phyloP scores from a whole-genome alignment of 2,888 invertebrate genomes.

The Cinara cedri region DNA sequence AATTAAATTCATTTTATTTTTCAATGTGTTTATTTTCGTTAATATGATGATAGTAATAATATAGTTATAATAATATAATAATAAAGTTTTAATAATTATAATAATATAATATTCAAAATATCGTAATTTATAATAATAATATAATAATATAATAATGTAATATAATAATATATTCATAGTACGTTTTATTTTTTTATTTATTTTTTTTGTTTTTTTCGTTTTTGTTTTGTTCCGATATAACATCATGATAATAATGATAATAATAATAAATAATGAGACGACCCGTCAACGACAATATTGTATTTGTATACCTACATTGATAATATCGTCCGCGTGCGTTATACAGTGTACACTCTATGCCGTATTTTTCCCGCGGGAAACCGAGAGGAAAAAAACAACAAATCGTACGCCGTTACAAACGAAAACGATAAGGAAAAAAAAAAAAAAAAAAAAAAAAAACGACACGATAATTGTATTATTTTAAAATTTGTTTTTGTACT shows the following conservation, averaged over 20 bases:
- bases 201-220: too few relatives aligned
- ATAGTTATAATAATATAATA: constrained; percentile 5
- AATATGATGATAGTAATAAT: constrained; percentile 20
- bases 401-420: constrained; percentile 32
- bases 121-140: constrained; percentile 8
- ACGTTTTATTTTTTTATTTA: constrained; percentile 21
- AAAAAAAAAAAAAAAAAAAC: constrained; percentile 1
- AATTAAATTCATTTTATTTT: constrained; percentile 22
- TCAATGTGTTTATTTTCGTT: constrained; percentile 24
- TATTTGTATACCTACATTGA: too few relatives aligned
- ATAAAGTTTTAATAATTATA: constrained; percentile 27
- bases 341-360: constrained; percentile 41
- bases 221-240: constrained; percentile 24
- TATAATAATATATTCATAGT: constrained; percentile 10
- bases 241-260: background rate
- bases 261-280: constrained; percentile 3
- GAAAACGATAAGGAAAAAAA: background rate
- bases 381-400: constrained; percentile 2
- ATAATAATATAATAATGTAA: constrained; percentile 25
- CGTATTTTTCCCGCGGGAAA: background rate
- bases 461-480: background rate
- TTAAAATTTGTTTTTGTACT: constrained; percentile 31
- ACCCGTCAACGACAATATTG: background rate
- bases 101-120: background rate
- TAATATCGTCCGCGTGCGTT: background rate